phyloP scores from a whole-genome alignment of 2,113 vertebrate genomes.

The Leptobrachium leishanense region DNA sequence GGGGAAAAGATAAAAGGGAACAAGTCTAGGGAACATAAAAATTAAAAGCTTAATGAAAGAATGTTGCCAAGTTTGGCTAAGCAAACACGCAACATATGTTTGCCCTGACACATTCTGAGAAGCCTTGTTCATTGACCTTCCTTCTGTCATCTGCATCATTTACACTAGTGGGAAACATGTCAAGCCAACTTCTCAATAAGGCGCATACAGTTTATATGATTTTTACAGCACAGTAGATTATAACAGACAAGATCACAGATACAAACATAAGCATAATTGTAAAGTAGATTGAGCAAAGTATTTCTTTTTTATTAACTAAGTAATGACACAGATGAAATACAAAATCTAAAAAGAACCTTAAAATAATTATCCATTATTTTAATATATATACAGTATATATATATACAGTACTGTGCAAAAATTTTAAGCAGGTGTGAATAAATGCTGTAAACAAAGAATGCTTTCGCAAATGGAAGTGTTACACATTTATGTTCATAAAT shows the following conservation, averaged over 20 bases:
- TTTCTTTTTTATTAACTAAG: too few relatives aligned
- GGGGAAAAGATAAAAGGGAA: constrained; percentile 68
- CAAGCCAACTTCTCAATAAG: constrained; percentile 8
- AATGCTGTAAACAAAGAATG: too few relatives aligned
- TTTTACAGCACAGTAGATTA: background rate
- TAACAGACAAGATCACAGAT: background rate
- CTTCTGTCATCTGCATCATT: constrained; percentile 65
- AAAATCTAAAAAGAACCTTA: background rate
- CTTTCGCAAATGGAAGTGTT: too few relatives aligned
- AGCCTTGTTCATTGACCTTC: constrained; percentile 55
- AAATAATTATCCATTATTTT: background rate
- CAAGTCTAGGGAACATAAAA: constrained; percentile 63
- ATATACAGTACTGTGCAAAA: too few relatives aligned
- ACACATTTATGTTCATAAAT: too few relatives aligned
- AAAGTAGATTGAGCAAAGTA: background rate
- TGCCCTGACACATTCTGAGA: constrained; percentile 60
- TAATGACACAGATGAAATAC: too few relatives aligned
- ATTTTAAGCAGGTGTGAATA: too few relatives aligned
- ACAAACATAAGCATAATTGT: background rate
- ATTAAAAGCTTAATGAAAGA: constrained; percentile 57
- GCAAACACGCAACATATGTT: constrained; percentile 72
- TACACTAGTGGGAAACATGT: constrained; percentile 41
- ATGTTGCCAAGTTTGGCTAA: constrained; percentile 60
- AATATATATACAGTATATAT: background rate
- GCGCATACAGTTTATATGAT: constrained; percentile 22